Base-by-base conservation (phyloP, 1,140 invertebrate species). In the Lethrus apterus region DNA sequence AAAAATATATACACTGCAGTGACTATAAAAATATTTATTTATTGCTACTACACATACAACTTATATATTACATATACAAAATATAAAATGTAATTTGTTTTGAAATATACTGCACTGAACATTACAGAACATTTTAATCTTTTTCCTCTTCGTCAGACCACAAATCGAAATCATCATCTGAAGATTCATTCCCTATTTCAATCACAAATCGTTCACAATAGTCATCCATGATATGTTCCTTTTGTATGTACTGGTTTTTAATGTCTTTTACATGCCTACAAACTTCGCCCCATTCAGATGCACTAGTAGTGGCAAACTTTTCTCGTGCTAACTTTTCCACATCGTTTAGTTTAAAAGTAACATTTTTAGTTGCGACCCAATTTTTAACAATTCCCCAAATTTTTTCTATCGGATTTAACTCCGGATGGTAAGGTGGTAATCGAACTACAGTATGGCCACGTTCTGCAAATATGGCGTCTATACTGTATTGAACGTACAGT, bases 341-440 rank as follows among this genome's bases (percentile, higher is more conserved):
- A 36, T 51, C 45, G 10, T 43, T 11, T 41, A 58, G 24, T 20
- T 52, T 52, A 15, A 52, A 58, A 0, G 48, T 50, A 18, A 36
- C 51, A 40, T 63, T 60, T 32, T 46, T 47, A 32, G 34, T 35
- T 10, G 55, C 55, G 3, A 62, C 58, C 34, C 54, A 52, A n/a
- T 50, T 45, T 55, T 69, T 68, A 5, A 66, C 45, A 4, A 58
- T 33, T 7, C 52, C 56, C 62, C 62, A 66, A 26, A 64, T 50
- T 8, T 60, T 43, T 48, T 69, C 65, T 9, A 66, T 68, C 5
- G 64, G 62, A 47, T 68, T 67, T 2, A 66, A 35, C 40, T 66
- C 58, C 24, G 52, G 56, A 45, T 68, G 59, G 48, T 66, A 66
- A 4, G 59, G 63, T 32, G 65, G 64, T 29, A 59, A 43, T 21